Evolutionary conservation across 37 sponge, comb jelly and placozoan species (phyloP).

Genomic region (Theonella swinhoei): DNA sequence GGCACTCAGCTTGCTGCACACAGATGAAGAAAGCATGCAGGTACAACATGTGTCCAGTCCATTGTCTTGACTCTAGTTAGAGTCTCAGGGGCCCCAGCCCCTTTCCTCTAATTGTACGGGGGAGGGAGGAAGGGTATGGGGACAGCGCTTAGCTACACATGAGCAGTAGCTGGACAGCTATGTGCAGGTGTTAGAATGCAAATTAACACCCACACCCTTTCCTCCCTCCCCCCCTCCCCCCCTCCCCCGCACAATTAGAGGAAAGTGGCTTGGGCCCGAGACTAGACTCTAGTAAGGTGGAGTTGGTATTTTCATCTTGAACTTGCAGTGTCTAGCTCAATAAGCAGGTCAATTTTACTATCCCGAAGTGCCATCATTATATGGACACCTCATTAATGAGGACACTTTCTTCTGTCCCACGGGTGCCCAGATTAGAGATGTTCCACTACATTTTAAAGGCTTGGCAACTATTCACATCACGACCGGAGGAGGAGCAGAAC

Average conservation of each 20-base stretch:
- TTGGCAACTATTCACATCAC: neutral
- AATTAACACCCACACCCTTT: no score
- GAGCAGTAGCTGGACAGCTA: no score
- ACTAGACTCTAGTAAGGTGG: no score
- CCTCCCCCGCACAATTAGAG: no score
- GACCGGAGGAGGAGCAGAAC: neutral
- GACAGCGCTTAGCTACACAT: no score
- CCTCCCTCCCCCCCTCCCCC: neutral
- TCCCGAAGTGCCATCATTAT: neutral
- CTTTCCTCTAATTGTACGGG: no score
- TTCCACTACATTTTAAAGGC: neutral
- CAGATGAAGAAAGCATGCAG: slow-evolving; percentile 48
- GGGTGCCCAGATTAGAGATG: neutral
- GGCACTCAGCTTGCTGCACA: slow-evolving; percentile 37
- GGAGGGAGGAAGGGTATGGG: no score
- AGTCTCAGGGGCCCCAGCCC: no score
- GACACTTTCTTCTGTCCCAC: neutral
- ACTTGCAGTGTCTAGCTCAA: neutral
- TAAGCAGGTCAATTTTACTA: neutral
- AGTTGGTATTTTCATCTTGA: no score
- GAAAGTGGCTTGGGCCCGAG: no score
- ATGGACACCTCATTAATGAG: neutral
- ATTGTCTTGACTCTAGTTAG: neutral
- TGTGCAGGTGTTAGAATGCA: no score
- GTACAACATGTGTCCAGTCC: neutral